These are phyloP conservation scores for Pseudorectes ferrugineus DNA, from an alignment of 2,113 vertebrate genomes.

Conservation along the genomic window DNA sequence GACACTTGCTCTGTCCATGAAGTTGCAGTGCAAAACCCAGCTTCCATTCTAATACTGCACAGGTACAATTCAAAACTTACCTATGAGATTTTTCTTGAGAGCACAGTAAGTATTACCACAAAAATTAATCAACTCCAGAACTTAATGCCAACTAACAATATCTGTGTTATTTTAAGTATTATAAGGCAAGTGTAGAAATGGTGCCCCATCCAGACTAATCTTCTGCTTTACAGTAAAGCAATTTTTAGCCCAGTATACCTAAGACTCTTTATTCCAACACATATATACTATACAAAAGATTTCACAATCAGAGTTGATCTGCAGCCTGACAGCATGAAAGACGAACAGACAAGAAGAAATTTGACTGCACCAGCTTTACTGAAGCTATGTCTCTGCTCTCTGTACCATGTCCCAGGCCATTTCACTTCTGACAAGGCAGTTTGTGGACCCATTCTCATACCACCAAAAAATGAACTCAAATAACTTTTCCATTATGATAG, in stretches of 20 bases:
- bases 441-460: not conserved
- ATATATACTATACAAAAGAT: not conserved
- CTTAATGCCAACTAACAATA: not conserved
- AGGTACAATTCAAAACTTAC: not conserved
- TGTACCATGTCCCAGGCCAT: not conserved
- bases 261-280: not conserved
- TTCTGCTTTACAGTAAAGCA: not conserved
- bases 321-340: not conserved
- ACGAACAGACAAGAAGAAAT: not conserved
- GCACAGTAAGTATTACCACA: not conserved
- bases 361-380: not conserved
- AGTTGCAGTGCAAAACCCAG: not conserved
- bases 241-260: not conserved
- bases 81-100: not conserved
- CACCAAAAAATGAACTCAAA: not conserved
- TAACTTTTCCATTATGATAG: not conserved
- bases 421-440: not conserved
- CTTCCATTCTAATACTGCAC: not conserved
- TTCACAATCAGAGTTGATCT: not conserved
- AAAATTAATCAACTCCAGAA: not conserved
- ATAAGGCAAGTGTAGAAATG: not conserved
- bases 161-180: not conserved
- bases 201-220: not conserved
- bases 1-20: not conserved
- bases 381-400: not conserved